phyloP scores from a whole-genome alignment of 2,888 invertebrate species.

The Heliconius sara region DNA sequence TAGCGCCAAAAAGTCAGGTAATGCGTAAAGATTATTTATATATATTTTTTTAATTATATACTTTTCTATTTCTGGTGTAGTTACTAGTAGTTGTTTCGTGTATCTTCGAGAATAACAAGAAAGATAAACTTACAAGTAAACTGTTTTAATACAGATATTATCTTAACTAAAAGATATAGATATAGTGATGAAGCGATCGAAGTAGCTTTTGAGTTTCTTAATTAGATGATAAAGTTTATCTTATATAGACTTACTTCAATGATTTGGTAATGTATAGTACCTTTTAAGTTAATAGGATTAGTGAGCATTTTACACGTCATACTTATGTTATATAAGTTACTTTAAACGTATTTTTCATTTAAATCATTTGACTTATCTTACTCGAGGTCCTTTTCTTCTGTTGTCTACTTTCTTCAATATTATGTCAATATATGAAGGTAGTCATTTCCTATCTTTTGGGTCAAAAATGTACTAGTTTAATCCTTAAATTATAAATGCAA shows the following conservation, averaged over 20 bases:
- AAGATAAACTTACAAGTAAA: conserved; percentile 6
- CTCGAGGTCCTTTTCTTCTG: too few relatives aligned
- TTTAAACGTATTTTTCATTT: too few relatives aligned
- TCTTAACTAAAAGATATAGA: conserved; percentile 17
- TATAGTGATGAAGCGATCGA: conserved; percentile 12
- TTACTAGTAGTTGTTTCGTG: background rate
- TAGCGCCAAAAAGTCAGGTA: background rate
- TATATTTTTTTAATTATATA: background rate
- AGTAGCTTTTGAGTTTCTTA: conserved; percentile 19
- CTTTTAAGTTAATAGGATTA: background rate
- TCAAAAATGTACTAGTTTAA: background rate
- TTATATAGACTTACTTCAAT: background rate
- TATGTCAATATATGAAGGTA: too few relatives aligned
- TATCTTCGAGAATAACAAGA: background rate
- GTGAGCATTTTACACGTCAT: background rate
- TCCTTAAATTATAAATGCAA: too few relatives aligned
- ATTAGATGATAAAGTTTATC: conserved; percentile 19
- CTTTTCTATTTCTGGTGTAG: background rate
- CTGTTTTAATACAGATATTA: conserved; percentile 22
- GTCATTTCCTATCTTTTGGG: too few relatives aligned
- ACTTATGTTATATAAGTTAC: background rate
- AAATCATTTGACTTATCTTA: too few relatives aligned
- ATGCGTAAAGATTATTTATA: background rate
- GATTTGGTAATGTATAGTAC: background rate
- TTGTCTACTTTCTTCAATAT: too few relatives aligned